Percentiles rank a stretch among this genome's conserved stretches.
These are phyloP conservation scores for Epinephelus malabaricus DNA, from an alignment of 2,797 vertebrate species.

Conservation along the genomic window DNA sequence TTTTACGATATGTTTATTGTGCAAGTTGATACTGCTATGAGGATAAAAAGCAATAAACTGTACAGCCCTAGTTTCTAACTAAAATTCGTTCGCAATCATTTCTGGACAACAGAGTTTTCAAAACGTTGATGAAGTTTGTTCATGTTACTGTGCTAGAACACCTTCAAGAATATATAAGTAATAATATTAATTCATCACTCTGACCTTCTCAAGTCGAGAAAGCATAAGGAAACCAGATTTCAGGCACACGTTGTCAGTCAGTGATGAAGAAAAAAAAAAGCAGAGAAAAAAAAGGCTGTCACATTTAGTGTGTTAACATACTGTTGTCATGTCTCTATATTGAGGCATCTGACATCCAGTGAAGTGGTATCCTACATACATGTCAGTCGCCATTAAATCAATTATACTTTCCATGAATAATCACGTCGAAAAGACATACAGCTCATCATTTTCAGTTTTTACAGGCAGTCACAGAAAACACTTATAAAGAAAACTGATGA, in stretches of 20 bases:
- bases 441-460: neutral
- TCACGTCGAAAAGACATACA: neutral
- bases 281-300: neutral
- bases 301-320: constrained; percentile 1
- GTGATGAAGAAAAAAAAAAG: neutral
- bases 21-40: too few relatives aligned
- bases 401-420: constrained; percentile 1
- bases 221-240: neutral
- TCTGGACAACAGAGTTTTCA: neutral
- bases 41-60: too few relatives aligned
- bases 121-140: neutral
- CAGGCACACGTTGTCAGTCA: neutral
- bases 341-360: too few relatives aligned
- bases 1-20: too few relatives aligned
- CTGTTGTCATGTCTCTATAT: neutral
- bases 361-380: neutral
- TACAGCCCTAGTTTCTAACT: neutral
- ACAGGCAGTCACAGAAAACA: neutral
- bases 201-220: neutral
- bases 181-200: neutral
- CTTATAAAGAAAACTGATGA: neutral
- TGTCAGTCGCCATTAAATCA: constrained; percentile 33
- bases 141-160: neutral
- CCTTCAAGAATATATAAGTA: neutral
- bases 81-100: neutral